These are phyloP conservation scores for Samia ricini DNA, from an alignment of 1,140 invertebrate genomes.

Conservation along the genomic window DNA sequence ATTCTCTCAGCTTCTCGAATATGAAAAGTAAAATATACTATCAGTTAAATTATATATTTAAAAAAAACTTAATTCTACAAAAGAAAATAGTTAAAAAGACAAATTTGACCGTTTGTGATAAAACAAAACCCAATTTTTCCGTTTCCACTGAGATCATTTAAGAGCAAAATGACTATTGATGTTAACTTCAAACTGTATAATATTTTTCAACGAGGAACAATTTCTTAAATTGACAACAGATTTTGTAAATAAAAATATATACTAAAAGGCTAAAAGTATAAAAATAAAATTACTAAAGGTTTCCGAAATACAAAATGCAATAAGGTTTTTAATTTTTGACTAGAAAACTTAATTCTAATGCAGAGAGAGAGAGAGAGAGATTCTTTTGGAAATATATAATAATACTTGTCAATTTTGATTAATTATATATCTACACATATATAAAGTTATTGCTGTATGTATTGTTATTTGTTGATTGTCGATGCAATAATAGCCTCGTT, in stretches of 20 bases:
- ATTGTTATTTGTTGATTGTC: slow-evolving; percentile 35
- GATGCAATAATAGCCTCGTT: slow-evolving; percentile 51
- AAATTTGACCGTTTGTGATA: not conserved
- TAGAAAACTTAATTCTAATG: slow-evolving; percentile 73
- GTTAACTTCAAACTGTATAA: not conserved
- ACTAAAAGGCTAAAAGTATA: too few relatives aligned
- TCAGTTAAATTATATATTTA: not conserved
- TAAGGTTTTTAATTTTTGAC: slow-evolving; percentile 63
- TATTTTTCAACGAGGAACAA: not conserved
- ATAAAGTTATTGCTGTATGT: slow-evolving; percentile 46
- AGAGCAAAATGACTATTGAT: not conserved
- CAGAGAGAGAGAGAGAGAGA: slow-evolving; percentile 52
- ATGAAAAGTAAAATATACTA: not conserved
- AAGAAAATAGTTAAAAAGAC: not conserved
- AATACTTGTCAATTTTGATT: slow-evolving; percentile 57
- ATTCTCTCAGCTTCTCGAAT: not conserved
- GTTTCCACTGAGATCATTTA: not conserved
- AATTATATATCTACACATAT: slow-evolving; percentile 32
- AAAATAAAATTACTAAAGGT: slow-evolving; percentile 9
- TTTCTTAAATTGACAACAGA: not conserved
- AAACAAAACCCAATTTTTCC: not conserved
- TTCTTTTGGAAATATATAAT: slow-evolving; percentile 66
- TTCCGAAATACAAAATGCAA: slow-evolving; percentile 23
- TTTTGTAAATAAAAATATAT: too few relatives aligned
- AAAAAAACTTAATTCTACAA: too few relatives aligned